Evolutionary conservation across 2,888 invertebrate genomes (phyloP).

Genomic region (Campoplex nolae): DNA sequence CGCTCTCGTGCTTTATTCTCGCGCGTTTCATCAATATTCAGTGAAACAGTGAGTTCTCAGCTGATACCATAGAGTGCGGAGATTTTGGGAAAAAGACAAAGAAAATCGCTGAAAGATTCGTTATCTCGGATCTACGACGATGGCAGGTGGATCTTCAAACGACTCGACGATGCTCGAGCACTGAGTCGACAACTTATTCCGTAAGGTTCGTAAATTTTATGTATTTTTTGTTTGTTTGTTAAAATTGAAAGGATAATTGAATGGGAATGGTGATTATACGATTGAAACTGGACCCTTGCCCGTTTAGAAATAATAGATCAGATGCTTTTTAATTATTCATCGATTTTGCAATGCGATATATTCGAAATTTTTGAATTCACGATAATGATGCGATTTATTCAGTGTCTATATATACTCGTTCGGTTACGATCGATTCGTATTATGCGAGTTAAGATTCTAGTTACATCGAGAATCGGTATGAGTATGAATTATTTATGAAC

Average conservation of each 20-base stretch:
- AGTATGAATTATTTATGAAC: background rate
- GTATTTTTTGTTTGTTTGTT: slow-evolving; percentile 8
- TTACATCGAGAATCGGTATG: background rate
- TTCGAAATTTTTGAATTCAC: background rate
- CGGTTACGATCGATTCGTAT: background rate
- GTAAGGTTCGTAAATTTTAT: slow-evolving; percentile 60
- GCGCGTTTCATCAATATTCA: background rate
- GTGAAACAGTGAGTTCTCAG: slow-evolving; percentile 25
- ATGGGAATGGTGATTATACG: background rate
- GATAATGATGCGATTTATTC: slow-evolving; percentile 4
- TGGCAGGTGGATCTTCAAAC: slow-evolving; percentile 42
- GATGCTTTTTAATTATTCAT: background rate
- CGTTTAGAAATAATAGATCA: background rate
- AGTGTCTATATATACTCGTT: background rate
- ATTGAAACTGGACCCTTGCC: background rate
- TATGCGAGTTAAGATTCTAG: background rate
- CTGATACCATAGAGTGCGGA: background rate
- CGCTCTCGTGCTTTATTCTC: background rate
- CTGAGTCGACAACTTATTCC: slow-evolving; percentile 52
- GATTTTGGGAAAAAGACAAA: background rate
- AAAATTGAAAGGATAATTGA: background rate
- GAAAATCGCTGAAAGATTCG: background rate
- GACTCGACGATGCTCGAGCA: slow-evolving; percentile 58
- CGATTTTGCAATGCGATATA: background rate
- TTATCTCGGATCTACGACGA: slow-evolving; percentile 49